phyloP scores from a whole-genome alignment of 1,140 invertebrate genomes.

The Tetraneura akinire region DNA sequence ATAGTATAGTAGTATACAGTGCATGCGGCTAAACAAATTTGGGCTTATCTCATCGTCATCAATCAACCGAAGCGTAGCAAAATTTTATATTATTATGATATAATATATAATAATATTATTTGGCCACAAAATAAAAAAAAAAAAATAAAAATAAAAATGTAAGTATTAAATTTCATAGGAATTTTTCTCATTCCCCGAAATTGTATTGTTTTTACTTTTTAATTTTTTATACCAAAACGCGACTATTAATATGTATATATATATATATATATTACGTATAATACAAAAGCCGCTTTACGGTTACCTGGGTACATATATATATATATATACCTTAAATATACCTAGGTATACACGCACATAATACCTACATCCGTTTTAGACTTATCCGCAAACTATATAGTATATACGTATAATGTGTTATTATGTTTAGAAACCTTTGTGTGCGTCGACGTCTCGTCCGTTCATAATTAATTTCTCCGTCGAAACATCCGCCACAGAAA shows the following conservation, averaged over 20 bases:
- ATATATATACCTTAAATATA: slow-evolving; percentile 3
- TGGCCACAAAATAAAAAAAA: no score
- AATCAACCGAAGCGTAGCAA: no score
- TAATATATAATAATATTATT: no score
- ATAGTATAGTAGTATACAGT: no score
- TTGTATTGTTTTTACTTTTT: not conserved
- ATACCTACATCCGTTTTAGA: slow-evolving; percentile 20
- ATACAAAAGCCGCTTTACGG: slow-evolving; percentile 11
- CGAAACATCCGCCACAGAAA: slow-evolving; percentile 10
- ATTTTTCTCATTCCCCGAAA: not conserved
- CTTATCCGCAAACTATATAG: not conserved
- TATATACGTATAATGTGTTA: slow-evolving; percentile 26
- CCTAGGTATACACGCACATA: not conserved
- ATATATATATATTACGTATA: not conserved
- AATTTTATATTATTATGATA: no score
- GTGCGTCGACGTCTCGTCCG: not conserved
- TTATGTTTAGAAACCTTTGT: slow-evolving; percentile 33
- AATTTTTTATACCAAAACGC: not conserved
- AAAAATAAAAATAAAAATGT: no score
- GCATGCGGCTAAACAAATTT: no score
- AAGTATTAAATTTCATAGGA: not conserved
- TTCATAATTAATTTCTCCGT: slow-evolving; percentile 25
- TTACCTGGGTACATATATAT: not conserved
- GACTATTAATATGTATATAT: not conserved
- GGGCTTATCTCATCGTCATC: no score